Evolutionary conservation across 2,797 vertebrate species (phyloP), one percentile per base, ranked within the genome.

Genomic region (Myripristis jacobus): DNA sequence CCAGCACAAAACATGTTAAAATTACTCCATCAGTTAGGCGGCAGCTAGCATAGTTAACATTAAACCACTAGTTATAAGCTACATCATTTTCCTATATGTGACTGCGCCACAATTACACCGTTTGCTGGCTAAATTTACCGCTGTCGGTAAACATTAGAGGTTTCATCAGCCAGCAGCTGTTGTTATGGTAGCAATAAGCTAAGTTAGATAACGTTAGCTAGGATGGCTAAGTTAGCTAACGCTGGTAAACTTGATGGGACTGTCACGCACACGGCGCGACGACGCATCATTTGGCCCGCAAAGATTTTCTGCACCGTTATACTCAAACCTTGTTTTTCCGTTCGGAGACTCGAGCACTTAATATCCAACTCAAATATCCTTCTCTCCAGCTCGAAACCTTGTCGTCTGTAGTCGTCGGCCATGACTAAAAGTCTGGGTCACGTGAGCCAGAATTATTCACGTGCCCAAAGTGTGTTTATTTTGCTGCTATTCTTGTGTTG

Each of bases 371-470:
- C 93, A 73, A 93, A 93, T 86, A 95, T 94, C 88, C 94, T 91
- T 91, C 93, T 92, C 89, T 95, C 94, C 88, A 95, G 93, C 92
- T 95, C 94, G 73, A 95, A 91, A 29, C 92, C 93, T 82, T 93
- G 93, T 92, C 94, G 91, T 86, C 93, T 94, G 91, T 92, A 93
- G 83, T 94, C 93, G 94, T 94, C 94, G 82, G 94, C 94, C 94
- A 95, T 95, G 92, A 94, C 93, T 94, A 70, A 82, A 88, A 83
- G 70, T 83, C 52, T 66, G 38, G 46, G 88, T 94, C 94, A 95
- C 92, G 92, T 94, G 93, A 93, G 68, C 67, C 43, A 47, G 80
- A 83, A 87, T 87, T 73, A 85, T 68, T 92, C 91, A 93, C 89
- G 87, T 93, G 93, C 67, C 81, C 58, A 29, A 38, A 31, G 71